Percentiles rank a stretch among this genome's conserved stretches.
phyloP scores from a whole-genome alignment of 2,113 vertebrate genomes.

The Tichodroma muraria region DNA sequence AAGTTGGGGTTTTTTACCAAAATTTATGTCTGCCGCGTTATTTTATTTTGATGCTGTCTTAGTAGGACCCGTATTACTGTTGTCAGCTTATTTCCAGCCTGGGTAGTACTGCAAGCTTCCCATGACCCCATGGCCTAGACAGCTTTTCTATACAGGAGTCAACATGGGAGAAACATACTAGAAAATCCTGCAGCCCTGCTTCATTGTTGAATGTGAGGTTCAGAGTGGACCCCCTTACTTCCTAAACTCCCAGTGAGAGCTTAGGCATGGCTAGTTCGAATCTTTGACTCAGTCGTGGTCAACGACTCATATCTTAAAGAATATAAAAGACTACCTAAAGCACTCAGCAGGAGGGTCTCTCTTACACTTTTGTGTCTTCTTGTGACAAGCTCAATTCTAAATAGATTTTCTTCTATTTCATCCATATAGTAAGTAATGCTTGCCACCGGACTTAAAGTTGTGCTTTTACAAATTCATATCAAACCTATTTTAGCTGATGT shows the following conservation, averaged over 20 bases:
- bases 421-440: background rate
- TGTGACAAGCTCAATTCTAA: background rate
- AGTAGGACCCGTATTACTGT: background rate
- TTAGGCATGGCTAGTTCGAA: rapidly evolving
- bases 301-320: background rate
- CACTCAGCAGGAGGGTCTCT: background rate
- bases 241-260: background rate
- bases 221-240: background rate
- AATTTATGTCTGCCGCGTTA: background rate
- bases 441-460: background rate
- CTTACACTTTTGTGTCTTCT: background rate
- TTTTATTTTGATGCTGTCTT: background rate
- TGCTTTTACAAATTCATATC: background rate
- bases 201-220: background rate
- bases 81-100: background rate
- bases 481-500: background rate
- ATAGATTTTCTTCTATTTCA: background rate
- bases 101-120: background rate
- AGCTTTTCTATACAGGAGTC: background rate
- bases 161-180: background rate
- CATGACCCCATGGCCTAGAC: background rate
- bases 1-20: background rate
- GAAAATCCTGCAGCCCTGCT: background rate
- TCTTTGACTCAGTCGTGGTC: background rate
- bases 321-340: background rate